These are phyloP conservation scores for Oreocharis arfaki DNA, from an alignment of 2,113 vertebrate species.

Conservation along the genomic window DNA sequence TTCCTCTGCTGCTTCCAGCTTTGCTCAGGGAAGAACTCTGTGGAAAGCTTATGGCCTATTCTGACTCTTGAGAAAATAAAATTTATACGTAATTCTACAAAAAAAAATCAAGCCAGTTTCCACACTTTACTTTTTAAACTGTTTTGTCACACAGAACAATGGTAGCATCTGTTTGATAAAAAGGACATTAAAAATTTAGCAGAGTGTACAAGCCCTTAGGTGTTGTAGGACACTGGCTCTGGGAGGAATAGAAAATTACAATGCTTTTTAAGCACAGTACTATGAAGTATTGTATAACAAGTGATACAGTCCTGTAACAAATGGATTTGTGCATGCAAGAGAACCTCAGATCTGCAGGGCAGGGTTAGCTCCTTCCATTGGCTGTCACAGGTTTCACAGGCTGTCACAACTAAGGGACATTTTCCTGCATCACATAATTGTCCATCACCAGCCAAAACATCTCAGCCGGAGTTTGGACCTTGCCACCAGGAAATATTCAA, in stretches of 20 bases:
- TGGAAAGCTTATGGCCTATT: neutral
- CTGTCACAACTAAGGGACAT: neutral
- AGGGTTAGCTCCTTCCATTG: neutral
- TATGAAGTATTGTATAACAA: neutral
- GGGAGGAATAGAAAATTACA: neutral
- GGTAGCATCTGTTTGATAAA: neutral
- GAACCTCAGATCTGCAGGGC: neutral
- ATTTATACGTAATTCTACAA: neutral
- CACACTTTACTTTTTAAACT: neutral
- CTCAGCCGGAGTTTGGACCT: accelerated
- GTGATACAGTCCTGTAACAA: neutral
- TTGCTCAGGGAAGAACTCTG: neutral
- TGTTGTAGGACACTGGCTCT: neutral
- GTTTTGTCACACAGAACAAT: neutral
- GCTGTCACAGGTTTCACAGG: neutral
- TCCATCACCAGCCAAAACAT: neutral
- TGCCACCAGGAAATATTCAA: neutral
- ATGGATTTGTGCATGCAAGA: neutral
- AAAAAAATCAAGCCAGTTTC: neutral
- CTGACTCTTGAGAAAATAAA: neutral
- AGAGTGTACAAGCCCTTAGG: neutral
- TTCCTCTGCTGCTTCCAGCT: neutral
- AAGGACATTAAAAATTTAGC: neutral
- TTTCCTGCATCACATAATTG: neutral
- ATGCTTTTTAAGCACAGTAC: neutral